Evolutionary conservation across 2,888 invertebrate genomes (phyloP).

Genomic region (Coleophora flavipennella): DNA sequence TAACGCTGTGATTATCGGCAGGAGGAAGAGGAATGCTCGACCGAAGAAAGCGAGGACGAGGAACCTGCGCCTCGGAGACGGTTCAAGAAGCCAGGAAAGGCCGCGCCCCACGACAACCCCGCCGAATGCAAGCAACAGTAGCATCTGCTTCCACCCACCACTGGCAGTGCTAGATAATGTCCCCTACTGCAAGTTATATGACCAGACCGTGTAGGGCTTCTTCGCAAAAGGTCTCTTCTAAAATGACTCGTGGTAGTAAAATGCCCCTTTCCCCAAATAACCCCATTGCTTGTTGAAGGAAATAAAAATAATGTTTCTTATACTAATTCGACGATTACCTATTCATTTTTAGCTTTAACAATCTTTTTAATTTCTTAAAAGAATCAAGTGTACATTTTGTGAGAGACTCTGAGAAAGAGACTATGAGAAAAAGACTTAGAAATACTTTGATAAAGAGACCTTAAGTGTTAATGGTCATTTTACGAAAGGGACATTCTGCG

Average conservation of each 20-base stretch:
- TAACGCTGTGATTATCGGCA: slow-evolving; percentile 18
- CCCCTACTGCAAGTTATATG: not conserved
- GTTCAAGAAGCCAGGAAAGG: slow-evolving; percentile 43
- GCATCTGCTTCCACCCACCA: slow-evolving; percentile 15
- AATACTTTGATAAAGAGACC: too few species aligned
- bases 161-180: not conserved
- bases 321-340: too few species aligned
- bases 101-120: slow-evolving; percentile 43
- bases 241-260: not conserved
- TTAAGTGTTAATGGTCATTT: too few species aligned
- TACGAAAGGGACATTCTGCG: too few species aligned
- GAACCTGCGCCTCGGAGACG: slow-evolving; percentile 59
- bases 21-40: slow-evolving; percentile 67
- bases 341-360: too few species aligned
- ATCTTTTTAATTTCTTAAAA: too few species aligned
- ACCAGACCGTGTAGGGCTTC: not conserved
- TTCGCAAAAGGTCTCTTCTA: not conserved
- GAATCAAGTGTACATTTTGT: too few species aligned
- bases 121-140: slow-evolving; percentile 84
- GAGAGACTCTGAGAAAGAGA: too few species aligned
- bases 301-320: too few species aligned
- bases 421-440: too few species aligned
- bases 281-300: too few species aligned
- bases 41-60: slow-evolving; percentile 75
- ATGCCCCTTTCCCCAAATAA: too few species aligned